Base-by-base conservation (phyloP, 2,888 invertebrate species). In the Sphaeridia pumilis region DNA sequence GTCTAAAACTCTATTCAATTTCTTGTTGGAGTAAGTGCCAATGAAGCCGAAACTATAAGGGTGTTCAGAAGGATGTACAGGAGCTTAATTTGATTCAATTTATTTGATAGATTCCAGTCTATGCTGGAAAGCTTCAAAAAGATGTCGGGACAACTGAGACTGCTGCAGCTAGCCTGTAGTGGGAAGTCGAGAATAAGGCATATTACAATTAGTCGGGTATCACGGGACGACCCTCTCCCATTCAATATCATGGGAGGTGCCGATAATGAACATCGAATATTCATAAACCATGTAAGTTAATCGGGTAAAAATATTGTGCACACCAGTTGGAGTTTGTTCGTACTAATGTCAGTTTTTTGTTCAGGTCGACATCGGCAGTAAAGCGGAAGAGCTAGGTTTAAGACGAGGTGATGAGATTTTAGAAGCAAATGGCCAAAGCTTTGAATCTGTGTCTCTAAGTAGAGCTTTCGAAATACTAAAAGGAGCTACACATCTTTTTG, bases 351-450 rank as follows among this genome's bases (percentile, higher is more conserved):
- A 31, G 10, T 38, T 48, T 4, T 14, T 35, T 14, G 46, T 58
- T 42, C 57, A 70, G 71, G 93, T 95, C 24, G 93, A 94, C 69
- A 84, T 84, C 66, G 83, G 83, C 60, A 89, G 93, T 2, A 92
- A 92, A 73, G 90, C 95, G 5, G 90, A 93, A 71, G 90, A 93
- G 70, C 87, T 92, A 24, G 97, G 97, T 1, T 74, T 98, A 46
- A 94, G 95, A 71, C 78, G 94, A 50, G 97, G 95, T 36, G 97
- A 98, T 75, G 95, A 98, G 76, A 88, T 98, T 58, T 75, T 97
- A 63, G 94, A 95, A 75, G 94, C 98, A 1, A 99, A 98, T 72
- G 93, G 94, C 26, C 90, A 94, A 70, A 92, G 87, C 67, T 93
- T 97, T 71, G 86, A 88, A 68, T 89, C 90, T 72, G 88, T 97